A percentile compares a stretch with the other conserved stretches of the same genome.
Conservation (phyloP, 1,140 invertebrate genomes). For the Saccostrea echinata region DNA sequence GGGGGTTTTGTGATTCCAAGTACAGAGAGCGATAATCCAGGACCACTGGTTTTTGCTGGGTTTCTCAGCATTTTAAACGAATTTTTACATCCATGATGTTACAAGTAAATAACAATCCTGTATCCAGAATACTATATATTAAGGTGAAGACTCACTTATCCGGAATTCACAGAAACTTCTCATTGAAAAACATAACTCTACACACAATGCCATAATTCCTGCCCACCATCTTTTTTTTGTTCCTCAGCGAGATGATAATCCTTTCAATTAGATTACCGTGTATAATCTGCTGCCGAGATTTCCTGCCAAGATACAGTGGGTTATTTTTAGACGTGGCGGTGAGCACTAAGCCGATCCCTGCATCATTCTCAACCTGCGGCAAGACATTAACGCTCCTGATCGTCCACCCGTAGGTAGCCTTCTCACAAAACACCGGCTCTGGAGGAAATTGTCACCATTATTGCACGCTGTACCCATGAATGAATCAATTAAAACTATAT, state of each 20-base stretch:
- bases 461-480: too few relatives aligned
- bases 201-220: neutral
- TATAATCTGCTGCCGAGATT: constrained; percentile 36
- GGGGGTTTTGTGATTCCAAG: constrained; percentile 57
- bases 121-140: neutral
- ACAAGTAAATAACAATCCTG: neutral
- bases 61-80: constrained; percentile 59
- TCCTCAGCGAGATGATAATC: constrained; percentile 30
- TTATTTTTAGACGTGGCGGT: constrained; percentile 36
- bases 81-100: constrained; percentile 28
- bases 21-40: constrained; percentile 45
- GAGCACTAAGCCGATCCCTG: constrained; percentile 15
- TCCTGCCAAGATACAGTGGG: neutral
- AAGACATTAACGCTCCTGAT: neutral
- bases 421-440: too few relatives aligned
- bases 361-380: neutral
- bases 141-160: neutral
- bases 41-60: constrained; percentile 42
- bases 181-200: neutral
- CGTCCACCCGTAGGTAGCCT: neutral
- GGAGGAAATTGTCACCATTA: too few relatives aligned
- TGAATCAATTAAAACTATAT: neutral
- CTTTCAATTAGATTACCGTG: constrained; percentile 33
- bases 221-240: constrained; percentile 12
- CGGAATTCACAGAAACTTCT: neutral